phyloP scores from a whole-genome alignment of 2,797 vertebrate genomes.

The Margarornis squamiger region DNA sequence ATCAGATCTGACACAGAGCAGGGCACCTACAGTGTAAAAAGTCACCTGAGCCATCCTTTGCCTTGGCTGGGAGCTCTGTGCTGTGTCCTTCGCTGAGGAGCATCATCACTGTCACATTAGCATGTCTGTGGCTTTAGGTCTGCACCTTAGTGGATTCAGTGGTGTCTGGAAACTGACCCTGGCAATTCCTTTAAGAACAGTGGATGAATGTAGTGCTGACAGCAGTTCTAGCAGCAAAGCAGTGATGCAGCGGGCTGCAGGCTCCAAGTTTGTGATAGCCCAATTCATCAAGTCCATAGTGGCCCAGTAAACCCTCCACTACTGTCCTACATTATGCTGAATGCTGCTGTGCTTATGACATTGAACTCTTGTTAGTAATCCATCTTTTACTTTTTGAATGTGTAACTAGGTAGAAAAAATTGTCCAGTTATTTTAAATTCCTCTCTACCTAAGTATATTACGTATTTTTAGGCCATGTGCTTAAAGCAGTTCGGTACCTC shows the following conservation, averaged over 20 bases:
- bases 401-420: neutral
- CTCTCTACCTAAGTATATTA: neutral
- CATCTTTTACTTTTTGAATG: neutral
- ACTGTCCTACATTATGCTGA: neutral
- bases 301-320: neutral
- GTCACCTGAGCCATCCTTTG: neutral
- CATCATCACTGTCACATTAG: accelerated
- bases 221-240: neutral
- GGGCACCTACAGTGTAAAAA: neutral
- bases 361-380: neutral
- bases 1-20: neutral
- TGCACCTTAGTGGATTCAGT: neutral
- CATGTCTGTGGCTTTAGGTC: neutral
- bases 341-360: neutral
- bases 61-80: neutral
- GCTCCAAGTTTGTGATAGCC: neutral
- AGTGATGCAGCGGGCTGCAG: neutral
- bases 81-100: accelerated
- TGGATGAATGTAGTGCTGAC: neutral
- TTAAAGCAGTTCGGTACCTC: neutral
- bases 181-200: neutral
- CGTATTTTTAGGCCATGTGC: neutral
- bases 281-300: neutral
- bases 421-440: neutral
- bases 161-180: neutral